These are phyloP conservation scores for Ptychochromis oligacanthus DNA, from an alignment of 2,113 vertebrate genomes.

Conservation along the genomic window DNA sequence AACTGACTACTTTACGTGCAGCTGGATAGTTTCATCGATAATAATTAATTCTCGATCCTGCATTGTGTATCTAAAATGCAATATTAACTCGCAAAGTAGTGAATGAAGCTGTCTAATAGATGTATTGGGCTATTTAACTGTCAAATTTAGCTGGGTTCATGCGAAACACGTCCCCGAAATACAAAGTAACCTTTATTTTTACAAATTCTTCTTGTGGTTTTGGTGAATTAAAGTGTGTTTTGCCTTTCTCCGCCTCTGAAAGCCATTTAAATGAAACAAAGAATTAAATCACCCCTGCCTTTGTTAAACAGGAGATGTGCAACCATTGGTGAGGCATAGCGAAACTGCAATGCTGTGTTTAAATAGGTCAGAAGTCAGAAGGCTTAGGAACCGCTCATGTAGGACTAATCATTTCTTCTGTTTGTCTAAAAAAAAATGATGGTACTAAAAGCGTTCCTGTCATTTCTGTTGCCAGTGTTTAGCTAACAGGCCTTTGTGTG, in stretches of 20 bases:
- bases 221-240: too few relatives aligned
- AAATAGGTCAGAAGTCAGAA: slow-evolving; percentile 1
- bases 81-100: not conserved
- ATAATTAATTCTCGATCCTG: not conserved
- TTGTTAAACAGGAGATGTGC: not conserved
- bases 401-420: slow-evolving; percentile 13
- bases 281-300: not conserved
- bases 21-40: not conserved
- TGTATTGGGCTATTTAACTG: not conserved
- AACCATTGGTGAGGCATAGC: not conserved
- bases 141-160: not conserved
- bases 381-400: not conserved
- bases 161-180: not conserved
- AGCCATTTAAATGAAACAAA: not conserved
- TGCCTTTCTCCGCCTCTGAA: not conserved
- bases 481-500: not conserved
- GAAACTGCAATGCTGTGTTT: slow-evolving; percentile 6
- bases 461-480: not conserved
- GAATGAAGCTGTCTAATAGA: not conserved
- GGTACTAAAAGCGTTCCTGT: not conserved
- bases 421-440: not conserved
- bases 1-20: not conserved
- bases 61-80: not conserved
- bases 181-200: not conserved
- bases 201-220: too few relatives aligned